Conservation (phyloP, 2,797 vertebrate genomes). For the Valencia hispanica region DNA sequence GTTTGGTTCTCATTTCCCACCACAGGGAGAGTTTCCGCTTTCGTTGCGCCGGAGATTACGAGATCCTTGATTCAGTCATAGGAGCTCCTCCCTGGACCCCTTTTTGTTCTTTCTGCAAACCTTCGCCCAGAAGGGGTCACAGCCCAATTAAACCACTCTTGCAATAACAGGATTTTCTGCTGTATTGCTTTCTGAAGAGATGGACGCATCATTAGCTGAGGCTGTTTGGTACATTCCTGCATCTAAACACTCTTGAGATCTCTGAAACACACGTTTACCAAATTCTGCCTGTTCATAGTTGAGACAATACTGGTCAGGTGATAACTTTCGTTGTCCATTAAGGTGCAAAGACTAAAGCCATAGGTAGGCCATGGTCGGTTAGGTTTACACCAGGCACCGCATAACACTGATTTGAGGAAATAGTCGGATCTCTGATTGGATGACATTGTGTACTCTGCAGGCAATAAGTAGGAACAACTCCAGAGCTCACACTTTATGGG, state of each 20-base stretch:
- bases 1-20: constrained; percentile 62
- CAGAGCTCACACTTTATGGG: constrained; percentile 52
- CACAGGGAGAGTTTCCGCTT: constrained; percentile 58
- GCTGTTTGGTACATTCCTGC: constrained; percentile 28
- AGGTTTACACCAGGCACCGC: constrained; percentile 16
- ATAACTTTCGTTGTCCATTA: constrained; percentile 22
- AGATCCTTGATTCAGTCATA: constrained; percentile 34
- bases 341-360: constrained; percentile 34
- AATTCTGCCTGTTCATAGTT: constrained; percentile 17
- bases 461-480: constrained; percentile 23
- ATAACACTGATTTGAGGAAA: constrained; percentile 37
- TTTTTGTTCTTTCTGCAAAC: constrained; percentile 7
- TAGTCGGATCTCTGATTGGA: constrained; percentile 64
- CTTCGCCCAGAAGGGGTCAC: constrained; percentile 41
- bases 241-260: constrained; percentile 23
- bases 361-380: constrained; percentile 39
- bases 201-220: constrained; percentile 53
- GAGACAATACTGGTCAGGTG: constrained; percentile 15
- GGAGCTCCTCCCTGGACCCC: neutral
- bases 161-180: constrained; percentile 27
- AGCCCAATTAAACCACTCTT: constrained; percentile 57
- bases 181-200: constrained; percentile 37
- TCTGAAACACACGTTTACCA: constrained; percentile 17
- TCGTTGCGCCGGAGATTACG: constrained; percentile 63
- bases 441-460: constrained; percentile 61